These are phyloP conservation scores for Piezodorus guildinii DNA, from an alignment of 1,140 invertebrate genomes.

Conservation along the genomic window DNA sequence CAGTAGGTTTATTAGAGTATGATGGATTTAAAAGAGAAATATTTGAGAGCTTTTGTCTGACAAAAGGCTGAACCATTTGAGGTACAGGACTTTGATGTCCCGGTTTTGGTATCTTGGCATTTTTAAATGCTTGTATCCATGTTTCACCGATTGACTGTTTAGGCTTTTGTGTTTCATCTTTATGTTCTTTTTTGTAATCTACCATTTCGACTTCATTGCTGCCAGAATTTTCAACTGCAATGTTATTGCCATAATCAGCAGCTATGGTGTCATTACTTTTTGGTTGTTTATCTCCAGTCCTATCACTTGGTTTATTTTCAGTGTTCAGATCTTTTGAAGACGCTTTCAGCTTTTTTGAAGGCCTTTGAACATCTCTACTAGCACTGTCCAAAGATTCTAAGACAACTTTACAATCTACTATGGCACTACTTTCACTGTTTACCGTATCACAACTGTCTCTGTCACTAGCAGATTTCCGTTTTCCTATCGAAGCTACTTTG, in stretches of 20 bases:
- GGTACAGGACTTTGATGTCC: slow-evolving; percentile 22
- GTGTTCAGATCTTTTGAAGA: background rate
- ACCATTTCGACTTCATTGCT: background rate
- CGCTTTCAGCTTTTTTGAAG: background rate
- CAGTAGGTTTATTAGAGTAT: background rate
- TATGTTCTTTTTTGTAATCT: background rate
- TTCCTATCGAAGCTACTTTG: background rate
- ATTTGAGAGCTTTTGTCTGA: slow-evolving; percentile 16
- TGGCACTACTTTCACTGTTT: background rate
- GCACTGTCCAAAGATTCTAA: background rate
- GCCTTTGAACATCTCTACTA: background rate
- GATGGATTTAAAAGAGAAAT: background rate
- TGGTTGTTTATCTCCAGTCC: background rate
- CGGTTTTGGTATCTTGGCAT: slow-evolving; percentile 29
- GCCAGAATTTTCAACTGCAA: background rate
- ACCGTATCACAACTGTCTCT: background rate
- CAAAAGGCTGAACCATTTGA: slow-evolving; percentile 24
- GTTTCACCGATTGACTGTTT: slow-evolving; percentile 26
- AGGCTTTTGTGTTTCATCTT: background rate
- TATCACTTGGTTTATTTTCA: background rate
- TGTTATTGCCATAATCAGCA: background rate
- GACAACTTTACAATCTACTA: slow-evolving; percentile 6
- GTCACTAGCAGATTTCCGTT: background rate
- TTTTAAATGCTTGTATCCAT: slow-evolving; percentile 30
- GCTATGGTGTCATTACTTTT: slow-evolving; percentile 6